Evolutionary conservation across 1,140 invertebrate genomes (phyloP).

Genomic region (Cotesia glomerata): DNA sequence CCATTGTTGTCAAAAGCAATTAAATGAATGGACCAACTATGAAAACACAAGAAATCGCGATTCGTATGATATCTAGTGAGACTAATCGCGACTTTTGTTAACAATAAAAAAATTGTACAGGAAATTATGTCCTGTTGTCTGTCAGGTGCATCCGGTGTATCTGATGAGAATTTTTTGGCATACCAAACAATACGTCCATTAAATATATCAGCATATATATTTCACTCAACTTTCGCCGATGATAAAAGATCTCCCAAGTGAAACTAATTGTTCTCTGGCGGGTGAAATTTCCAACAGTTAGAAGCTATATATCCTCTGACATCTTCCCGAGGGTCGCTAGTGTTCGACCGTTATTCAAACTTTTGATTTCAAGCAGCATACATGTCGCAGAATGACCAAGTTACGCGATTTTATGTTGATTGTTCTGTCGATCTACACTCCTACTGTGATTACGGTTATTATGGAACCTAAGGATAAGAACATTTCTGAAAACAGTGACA

Average conservation of each 20-base stretch:
- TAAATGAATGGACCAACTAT: background rate
- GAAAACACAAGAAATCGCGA: background rate
- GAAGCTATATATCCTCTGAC: slow-evolving; percentile 51
- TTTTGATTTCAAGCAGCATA: background rate
- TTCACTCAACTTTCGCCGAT: slow-evolving; percentile 55
- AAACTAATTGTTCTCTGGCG: slow-evolving; percentile 59
- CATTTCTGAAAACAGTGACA: background rate
- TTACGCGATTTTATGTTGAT: slow-evolving; percentile 47
- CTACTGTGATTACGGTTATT: slow-evolving; percentile 48
- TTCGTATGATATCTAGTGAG: background rate
- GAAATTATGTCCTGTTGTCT: slow-evolving; percentile 15
- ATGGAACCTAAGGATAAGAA: slow-evolving; percentile 43
- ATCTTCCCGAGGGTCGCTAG: slow-evolving; percentile 42
- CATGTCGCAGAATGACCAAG: background rate
- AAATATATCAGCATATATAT: slow-evolving; percentile 29
- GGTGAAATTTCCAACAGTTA: slow-evolving; percentile 42
- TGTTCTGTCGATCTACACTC: slow-evolving; percentile 40
- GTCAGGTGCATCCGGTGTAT: slow-evolving; percentile 57
- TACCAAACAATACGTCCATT: slow-evolving; percentile 6
- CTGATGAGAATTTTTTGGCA: slow-evolving; percentile 22
- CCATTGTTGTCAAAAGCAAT: background rate
- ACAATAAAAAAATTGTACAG: background rate
- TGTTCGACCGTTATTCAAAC: slow-evolving; percentile 34
- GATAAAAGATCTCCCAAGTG: slow-evolving; percentile 49
- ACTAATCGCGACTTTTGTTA: background rate